These are phyloP conservation scores for Listrodromus nycthemerus DNA, from an alignment of 2,888 invertebrate genomes.

Conservation along the genomic window DNA sequence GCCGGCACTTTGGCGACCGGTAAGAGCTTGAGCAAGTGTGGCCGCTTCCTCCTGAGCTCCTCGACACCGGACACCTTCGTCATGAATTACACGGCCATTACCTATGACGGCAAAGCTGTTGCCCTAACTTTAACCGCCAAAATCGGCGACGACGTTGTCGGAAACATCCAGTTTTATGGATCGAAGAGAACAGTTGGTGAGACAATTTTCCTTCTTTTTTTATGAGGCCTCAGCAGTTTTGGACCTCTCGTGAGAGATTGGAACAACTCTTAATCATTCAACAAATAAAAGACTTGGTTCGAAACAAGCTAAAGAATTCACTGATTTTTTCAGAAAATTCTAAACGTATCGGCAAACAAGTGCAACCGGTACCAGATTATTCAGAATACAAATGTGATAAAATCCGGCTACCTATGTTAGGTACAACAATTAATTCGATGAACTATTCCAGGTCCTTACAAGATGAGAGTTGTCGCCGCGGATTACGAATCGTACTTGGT, in stretches of 20 bases:
- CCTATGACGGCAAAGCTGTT: constrained; percentile 56
- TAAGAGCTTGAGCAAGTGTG: constrained; percentile 67
- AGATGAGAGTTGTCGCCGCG: constrained; percentile 64
- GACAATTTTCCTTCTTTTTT: neutral
- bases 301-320: too few relatives aligned
- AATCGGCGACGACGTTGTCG: constrained; percentile 60
- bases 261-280: too few relatives aligned
- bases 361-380: too few relatives aligned
- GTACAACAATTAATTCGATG: constrained; percentile 25
- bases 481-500: constrained; percentile 67
- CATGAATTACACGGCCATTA: constrained; percentile 67
- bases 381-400: too few relatives aligned
- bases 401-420: neutral
- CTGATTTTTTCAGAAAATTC: too few relatives aligned
- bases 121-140: constrained; percentile 58
- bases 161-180: constrained; percentile 67
- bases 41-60: constrained; percentile 56
- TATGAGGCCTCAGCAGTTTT: too few relatives aligned
- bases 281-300: too few relatives aligned
- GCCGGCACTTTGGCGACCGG: constrained; percentile 66
- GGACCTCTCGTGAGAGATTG: too few relatives aligned
- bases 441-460: constrained; percentile 69
- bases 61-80: constrained; percentile 42
- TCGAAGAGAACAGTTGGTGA: constrained; percentile 68
- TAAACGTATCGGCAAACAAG: too few relatives aligned